A percentile compares a stretch with the other conserved stretches of the same genome.
phyloP scores from a whole-genome alignment of 2,797 vertebrate species.

The Acrossocheilus fasciatus region DNA sequence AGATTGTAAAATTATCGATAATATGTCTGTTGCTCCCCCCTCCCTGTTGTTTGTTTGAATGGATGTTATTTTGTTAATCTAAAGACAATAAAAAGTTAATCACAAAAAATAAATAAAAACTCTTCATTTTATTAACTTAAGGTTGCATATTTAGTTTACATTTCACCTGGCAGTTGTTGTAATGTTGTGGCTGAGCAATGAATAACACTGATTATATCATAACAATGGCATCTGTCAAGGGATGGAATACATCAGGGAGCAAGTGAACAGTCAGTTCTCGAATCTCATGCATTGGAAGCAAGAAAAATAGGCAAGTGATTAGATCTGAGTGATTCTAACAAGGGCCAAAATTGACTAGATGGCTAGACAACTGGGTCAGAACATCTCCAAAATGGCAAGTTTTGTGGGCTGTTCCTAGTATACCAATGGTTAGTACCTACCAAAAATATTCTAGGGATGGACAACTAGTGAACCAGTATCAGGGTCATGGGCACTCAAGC shows the following conservation, averaged over 20 bases:
- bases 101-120: too few species aligned
- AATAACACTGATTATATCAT: not conserved
- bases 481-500: not conserved
- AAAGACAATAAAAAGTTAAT: too few species aligned
- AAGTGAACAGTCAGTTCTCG: not conserved
- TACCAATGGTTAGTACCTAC: not conserved
- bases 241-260: not conserved
- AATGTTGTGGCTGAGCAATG: too few species aligned
- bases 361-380: too few species aligned
- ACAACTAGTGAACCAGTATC: not conserved
- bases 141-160: not conserved
- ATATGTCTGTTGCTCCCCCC: too few species aligned
- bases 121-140: not conserved
- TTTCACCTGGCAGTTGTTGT: too few species aligned
- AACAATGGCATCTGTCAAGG: not conserved
- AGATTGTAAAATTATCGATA: too few species aligned
- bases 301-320: not conserved
- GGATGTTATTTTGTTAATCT: too few species aligned
- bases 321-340: too few species aligned
- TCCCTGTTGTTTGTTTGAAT: too few species aligned
- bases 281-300: not conserved
- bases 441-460: not conserved
- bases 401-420: not conserved
- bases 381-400: not conserved
- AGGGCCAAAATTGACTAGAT: too few species aligned